Evolutionary conservation across 2,888 invertebrate genomes (phyloP).

Genomic region (Noctua pronuba): DNA sequence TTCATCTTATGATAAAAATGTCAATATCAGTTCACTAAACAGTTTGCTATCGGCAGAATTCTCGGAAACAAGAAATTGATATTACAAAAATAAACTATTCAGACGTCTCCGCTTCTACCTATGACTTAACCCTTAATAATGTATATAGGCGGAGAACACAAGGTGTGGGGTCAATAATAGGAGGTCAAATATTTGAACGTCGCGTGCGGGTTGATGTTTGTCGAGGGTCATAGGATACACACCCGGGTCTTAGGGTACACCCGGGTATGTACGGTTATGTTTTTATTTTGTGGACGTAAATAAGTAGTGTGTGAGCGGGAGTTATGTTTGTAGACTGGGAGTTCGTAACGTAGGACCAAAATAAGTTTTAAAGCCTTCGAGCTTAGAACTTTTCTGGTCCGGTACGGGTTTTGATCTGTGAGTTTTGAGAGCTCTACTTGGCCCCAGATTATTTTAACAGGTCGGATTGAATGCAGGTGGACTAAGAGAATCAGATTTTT

Average conservation of each 20-base stretch:
- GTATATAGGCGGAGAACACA: conserved; percentile 73
- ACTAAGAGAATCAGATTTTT: neutral
- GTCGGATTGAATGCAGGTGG: too few species aligned
- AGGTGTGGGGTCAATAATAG: conserved; percentile 86
- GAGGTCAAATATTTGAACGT: conserved; percentile 85
- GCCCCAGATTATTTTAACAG: too few species aligned
- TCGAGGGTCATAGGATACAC: conserved; percentile 53
- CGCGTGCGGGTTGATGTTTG: conserved; percentile 82
- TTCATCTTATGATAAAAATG: too few species aligned
- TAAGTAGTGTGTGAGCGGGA: conserved; percentile 38
- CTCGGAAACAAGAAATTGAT: neutral
- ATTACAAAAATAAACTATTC: neutral
- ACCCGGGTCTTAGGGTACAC: conserved; percentile 63
- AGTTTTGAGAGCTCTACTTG: neutral
- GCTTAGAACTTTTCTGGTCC: conserved; percentile 1
- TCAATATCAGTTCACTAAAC: too few species aligned
- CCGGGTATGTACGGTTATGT: conserved; percentile 57
- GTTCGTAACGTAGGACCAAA: neutral
- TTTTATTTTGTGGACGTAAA: conserved; percentile 65
- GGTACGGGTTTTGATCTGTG: neutral
- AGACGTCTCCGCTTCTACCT: conserved; percentile 34
- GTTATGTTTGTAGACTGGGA: neutral
- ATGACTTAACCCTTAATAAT: conserved; percentile 46
- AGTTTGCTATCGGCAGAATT: neutral
- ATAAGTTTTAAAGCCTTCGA: neutral